Base-by-base conservation (phyloP, 2,888 invertebrate species). In the Unio delphinus region DNA sequence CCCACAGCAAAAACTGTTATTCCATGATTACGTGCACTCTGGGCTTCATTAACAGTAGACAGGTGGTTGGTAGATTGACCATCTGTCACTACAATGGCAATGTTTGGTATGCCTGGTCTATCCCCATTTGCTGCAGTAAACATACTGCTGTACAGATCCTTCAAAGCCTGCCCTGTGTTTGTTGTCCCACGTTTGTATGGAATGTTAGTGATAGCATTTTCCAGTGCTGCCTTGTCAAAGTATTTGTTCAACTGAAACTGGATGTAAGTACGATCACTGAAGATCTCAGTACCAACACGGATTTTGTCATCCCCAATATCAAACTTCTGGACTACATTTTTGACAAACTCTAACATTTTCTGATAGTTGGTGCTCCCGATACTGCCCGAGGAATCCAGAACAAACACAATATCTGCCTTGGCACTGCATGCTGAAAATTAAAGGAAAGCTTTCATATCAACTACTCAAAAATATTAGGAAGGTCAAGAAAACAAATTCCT, bases 341-440 rank as follows among this genome's bases (percentile, higher is more conserved):
- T 82, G 64, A 87, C 83, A 68, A 87, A 87, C 11, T 69, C 64
- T 28, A 83, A 73, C 69, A 87, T 81, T 59, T 82, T 80, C 30
- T 83, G 74, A 77, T 83, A 86, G 67, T 84, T 83, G 58, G 79
- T 69, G 64, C 74, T 69, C 8, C 85, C 84, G 61, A 86, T 82
- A 70, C 86, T 85, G 63, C 85, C 86, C n/a, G 85, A 84, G 5
- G 84, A 82, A 76, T 88, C 88, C 57, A 88, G 72, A 56, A 86
- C 76, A 75, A 88, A 87, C 34, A 80, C 80, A 23, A 88, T 81
- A 73, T 87, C 87, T 0, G 85, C 86, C 59, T 80, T 76, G 28
- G 81, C 79, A 18, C 79, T 74, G 71, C 87, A 87, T 34, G 61
- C 80, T 77, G 75, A 61, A 59, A 66, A 45, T 45, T 2, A 45